Base-by-base conservation (phyloP, 2,113 vertebrate species). In the Platycercus adscitus region DNA sequence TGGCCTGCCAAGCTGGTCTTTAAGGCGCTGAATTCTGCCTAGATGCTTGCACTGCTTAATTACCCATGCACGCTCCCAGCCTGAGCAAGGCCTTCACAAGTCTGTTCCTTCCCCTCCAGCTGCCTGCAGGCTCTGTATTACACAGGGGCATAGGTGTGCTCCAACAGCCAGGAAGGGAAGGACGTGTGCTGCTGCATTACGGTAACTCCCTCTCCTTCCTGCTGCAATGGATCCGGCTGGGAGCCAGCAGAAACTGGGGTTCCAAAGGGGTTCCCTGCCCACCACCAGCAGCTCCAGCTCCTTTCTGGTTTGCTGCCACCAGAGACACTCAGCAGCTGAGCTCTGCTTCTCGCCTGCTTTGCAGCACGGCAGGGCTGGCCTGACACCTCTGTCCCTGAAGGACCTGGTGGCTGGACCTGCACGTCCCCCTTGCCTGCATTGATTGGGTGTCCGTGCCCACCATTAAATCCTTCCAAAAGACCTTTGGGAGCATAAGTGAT, bases 371-470 rank as follows among this genome's bases (percentile, higher is more conserved):
- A 64, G 58, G 6, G 25, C 25, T 16, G 55, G 14, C 35, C 68
- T 72, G 58, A 79, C 28, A 44, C 13, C 26, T 17, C 13, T 2
- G 0, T 17, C 12, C 17, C 47, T 25, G n/a, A 0, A 0, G 25
- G 53, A 60, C 25, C n/a, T 29, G 63, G 17, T 0, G 5, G 37
- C 66, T 61, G 55, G 65, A 82, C 46, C 13, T 25, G 25, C 29
- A 9, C 11, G 12, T 41, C 9, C 18, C 44, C 24, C 43, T 68
- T 43, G 43, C 46, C 14, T 43, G 39, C 15, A 29, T 12, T 46
- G 14, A 37, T 52, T 66, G 56, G 37, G 25, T 23, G 7, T 47
- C 71, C 39, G 61, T 53, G 47, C 39, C 41, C 44, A 29, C 15
- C 33, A 68, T 11, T 20, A 43, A 77, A 78, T 66, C n/a, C 13